Conservation (phyloP, 1,140 invertebrate species). For the Drosophila lacertosa region DNA sequence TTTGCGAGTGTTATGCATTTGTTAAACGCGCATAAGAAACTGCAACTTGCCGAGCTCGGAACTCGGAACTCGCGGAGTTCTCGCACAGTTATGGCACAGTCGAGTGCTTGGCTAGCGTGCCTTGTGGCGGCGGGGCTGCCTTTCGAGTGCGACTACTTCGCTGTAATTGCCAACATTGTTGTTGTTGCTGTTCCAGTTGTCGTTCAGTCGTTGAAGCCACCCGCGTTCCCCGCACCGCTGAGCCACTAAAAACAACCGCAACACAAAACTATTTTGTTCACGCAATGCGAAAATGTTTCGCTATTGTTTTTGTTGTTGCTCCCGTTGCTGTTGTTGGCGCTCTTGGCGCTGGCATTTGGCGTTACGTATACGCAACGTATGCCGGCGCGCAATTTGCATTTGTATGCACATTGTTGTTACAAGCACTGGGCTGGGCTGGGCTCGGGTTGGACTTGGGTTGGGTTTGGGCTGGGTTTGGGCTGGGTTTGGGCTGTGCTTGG, state of each 20-base stretch:
- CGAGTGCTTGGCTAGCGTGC: constrained; percentile 24
- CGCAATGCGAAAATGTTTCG: constrained; percentile 75
- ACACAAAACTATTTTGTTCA: constrained; percentile 82
- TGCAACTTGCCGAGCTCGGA: constrained; percentile 60
- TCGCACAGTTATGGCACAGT: constrained; percentile 15
- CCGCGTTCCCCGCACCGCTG: constrained; percentile 10
- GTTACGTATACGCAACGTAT: constrained; percentile 78
- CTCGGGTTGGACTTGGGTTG: too few relatives aligned
- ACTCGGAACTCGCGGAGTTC: constrained; percentile 45
- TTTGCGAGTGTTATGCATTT: constrained; percentile 55
- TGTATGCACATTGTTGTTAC: constrained; percentile 77
- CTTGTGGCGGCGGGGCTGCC: constrained; percentile 29
- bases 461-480: too few relatives aligned
- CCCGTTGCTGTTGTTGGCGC: constrained; percentile 18
- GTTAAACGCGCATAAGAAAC: constrained; percentile 53
- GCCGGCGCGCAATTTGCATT: constrained; percentile 72
- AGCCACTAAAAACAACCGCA: constrained; percentile 77
- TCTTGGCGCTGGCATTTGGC: constrained; percentile 65
- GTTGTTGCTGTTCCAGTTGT: constrained; percentile 44
- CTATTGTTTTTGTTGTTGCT: constrained; percentile 34
- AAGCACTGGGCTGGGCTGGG: constrained; percentile 9
- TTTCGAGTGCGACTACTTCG: constrained; percentile 50
- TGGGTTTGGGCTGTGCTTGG: too few relatives aligned
- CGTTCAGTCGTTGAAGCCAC: constrained; percentile 40
- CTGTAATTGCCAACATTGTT: constrained; percentile 68